Base-by-base conservation (phyloP, 2,797 vertebrate species). In the Arnoldichthys spilopterus region DNA sequence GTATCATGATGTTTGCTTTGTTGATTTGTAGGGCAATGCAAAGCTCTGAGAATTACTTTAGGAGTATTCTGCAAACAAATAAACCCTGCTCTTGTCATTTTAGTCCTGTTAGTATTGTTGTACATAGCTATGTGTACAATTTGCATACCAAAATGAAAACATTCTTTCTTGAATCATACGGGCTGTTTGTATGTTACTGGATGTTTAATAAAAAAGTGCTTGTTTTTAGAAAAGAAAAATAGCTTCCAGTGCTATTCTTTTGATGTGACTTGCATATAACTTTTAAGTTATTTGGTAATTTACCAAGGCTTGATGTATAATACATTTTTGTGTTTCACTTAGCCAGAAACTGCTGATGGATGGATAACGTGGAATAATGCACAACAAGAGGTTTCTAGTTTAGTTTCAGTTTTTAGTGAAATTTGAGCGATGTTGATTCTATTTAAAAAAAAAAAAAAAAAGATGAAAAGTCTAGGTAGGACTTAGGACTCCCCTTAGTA, bases 131-230 rank as follows among this genome's bases (percentile, higher is more conserved):
- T 76, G 76, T 87, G 83, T 86, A 86, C 49, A 79, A 82, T 83
- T 80, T 83, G 78, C 73, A 72, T 80, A 82, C 76, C 62, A 82
- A 83, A 85, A 81, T 75, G 20, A 74, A 82, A 84, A 77, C 78
- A 70, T 77, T 62, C 78, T 87, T 86, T 83, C 80, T 68, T 82
- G 83, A 84, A 83, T 77, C 58, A 86, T 82, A 84, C 76, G 67
- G 82, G 83, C 82, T 87, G 85, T 83, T 82, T 87, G 84, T 87
- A 87, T 89, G 86, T 84, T 87, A 87, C 79, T 90, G 85, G 82
- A 86, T 90, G 86, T 88, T 88, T 87, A 87, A 87, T 86, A 86
- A 87, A 88, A n/a, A 76, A 80, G 79, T 82, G 82, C 85, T 87
- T 83, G 78, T 85, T 88, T 85, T 74, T 85, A 83, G 58, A 72